A percentile compares a stretch with the other conserved stretches of the same genome.
These are phyloP conservation scores for Acanthosepion esculentum DNA, from an alignment of 2,888 invertebrate species.

Conservation along the genomic window DNA sequence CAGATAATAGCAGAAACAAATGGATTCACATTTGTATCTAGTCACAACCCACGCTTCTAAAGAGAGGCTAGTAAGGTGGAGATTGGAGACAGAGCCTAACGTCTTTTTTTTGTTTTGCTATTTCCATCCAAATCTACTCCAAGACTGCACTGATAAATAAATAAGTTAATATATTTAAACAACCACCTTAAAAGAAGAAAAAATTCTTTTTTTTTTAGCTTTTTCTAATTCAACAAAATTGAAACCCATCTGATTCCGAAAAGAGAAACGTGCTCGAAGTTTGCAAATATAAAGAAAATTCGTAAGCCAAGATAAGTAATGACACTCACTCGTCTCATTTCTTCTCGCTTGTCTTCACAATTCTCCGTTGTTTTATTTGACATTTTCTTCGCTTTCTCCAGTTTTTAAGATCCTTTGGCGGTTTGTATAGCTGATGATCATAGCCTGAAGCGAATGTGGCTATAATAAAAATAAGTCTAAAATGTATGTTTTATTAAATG, in stretches of 20 bases:
- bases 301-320: neutral
- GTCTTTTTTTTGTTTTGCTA: neutral
- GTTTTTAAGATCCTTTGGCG: neutral
- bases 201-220: neutral
- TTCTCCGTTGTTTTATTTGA: too few species aligned
- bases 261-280: neutral
- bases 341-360: neutral
- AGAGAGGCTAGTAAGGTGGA: neutral
- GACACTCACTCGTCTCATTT: neutral
- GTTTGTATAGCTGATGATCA: neutral
- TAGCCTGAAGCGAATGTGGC: neutral
- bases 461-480: neutral
- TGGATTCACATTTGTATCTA: neutral
- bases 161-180: too few species aligned
- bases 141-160: neutral
- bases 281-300: neutral
- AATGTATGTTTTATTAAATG: neutral
- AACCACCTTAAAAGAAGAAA: too few species aligned
- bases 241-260: neutral
- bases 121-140: neutral
- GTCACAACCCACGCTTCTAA: neutral
- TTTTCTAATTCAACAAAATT: constrained; percentile 24
- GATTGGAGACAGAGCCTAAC: neutral
- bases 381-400: neutral
- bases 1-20: neutral